Evolutionary conservation across 2,888 invertebrate genomes (phyloP), one percentile per base, ranked within the genome.

Genomic region (Empis stercorea): DNA sequence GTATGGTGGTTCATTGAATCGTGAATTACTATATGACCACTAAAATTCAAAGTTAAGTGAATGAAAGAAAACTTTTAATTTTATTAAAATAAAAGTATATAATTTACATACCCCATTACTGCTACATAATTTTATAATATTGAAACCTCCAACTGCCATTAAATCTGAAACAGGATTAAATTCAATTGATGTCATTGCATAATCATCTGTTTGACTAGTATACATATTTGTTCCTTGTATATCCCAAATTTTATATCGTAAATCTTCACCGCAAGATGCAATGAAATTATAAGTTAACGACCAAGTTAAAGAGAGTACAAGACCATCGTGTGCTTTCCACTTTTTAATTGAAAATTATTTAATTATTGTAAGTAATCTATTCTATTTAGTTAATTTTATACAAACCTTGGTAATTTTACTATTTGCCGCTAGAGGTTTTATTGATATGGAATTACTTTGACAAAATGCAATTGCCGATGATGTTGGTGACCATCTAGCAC

Each of bases 251-350:
- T 80, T 67, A 47, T 72, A 73, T 43, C 73, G 70, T 53, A 92
- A 92, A 68, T 99, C 99, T 72, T 99, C 96, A 44, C 93, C 92
- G 0, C 97, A 97, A 4, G 97, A 95, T 13, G 93, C 81, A 23
- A 99, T 81, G 9, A 95, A 73, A 54, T 89, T 86, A 55, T 92
- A 89, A 54, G 86, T 85, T 0, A 87, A 81, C 66, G 96, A 97
- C 99, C 99, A 99, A 56, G 92, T 87, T 1, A 92, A 76, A 55
- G 91, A 86, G 48, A 97, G 72, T 49, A 99, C 84, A 2, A 96
- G 71, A 2, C 89, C 92, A 56, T 97, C 96, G 60, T 99, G 99
- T 5, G 92, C 99, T 64, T 87, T 86, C 95, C 96, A 96, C 87
- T 93, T 37, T 1, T 39, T n/a, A 40, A 23, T 36, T n/a, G n/a